These are phyloP conservation scores for Exaiptasia diaphana DNA, from an alignment of 64 coral and sea anemone genomes.

Conservation along the genomic window DNA sequence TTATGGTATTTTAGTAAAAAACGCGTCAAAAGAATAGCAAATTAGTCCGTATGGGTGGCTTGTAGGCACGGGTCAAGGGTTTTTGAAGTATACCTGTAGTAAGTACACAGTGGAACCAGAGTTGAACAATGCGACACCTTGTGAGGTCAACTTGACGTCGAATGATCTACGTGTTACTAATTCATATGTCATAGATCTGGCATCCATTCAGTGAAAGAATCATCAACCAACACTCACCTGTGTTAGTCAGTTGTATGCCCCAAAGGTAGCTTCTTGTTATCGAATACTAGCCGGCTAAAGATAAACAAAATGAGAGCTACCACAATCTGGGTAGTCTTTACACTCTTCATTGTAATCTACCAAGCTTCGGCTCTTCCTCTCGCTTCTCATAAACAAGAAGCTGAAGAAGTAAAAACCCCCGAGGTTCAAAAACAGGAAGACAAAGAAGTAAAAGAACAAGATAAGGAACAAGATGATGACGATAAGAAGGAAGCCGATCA, in stretches of 20 bases:
- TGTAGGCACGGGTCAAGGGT: not conserved
- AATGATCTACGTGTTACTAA: not conserved
- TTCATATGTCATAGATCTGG: constrained; percentile 4
- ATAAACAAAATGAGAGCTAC: constrained; percentile 60
- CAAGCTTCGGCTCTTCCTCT: constrained; percentile 47
- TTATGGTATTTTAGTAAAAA: no score
- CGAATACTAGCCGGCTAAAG: not conserved
- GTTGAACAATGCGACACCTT: not conserved
- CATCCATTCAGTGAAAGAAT: constrained; percentile 1
- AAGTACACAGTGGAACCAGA: not conserved
- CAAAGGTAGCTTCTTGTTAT: not conserved
- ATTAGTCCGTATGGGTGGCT: not conserved
- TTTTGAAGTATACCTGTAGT: not conserved
- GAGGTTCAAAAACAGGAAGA: not conserved
- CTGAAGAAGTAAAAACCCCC: not conserved
- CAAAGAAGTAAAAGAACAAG: not conserved
- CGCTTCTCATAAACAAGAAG: not conserved
- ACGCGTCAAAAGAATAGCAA: not conserved
- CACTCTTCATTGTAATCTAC: constrained; percentile 39
- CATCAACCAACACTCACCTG: not conserved
- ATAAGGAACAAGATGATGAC: constrained; percentile 11
- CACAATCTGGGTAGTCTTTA: constrained; percentile 56
- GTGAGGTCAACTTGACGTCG: not conserved
- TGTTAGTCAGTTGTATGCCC: not conserved
- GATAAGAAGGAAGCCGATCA: not conserved